Percentiles rank a stretch among this genome's conserved stretches.
These are phyloP conservation scores for Selene dorsalis DNA, from an alignment of 2,797 vertebrate genomes.

Conservation along the genomic window DNA sequence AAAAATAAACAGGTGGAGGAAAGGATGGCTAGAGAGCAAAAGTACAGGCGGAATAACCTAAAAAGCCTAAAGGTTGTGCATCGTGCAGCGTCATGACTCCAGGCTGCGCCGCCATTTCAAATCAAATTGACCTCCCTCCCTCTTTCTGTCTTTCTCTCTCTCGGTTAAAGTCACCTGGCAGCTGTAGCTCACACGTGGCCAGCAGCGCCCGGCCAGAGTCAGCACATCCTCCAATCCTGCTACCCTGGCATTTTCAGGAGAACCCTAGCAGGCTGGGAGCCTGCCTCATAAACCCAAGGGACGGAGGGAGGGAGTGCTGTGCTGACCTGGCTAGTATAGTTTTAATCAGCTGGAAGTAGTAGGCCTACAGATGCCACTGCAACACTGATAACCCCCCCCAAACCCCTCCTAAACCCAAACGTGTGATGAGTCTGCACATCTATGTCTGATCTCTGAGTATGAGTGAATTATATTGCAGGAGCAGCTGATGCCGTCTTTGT, in stretches of 20 bases:
- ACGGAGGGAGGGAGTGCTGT: slow-evolving; percentile 61
- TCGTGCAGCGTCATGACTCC: slow-evolving; percentile 51
- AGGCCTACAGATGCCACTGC: slow-evolving; percentile 68
- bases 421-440: slow-evolving; percentile 39
- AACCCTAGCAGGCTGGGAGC: slow-evolving; percentile 84
- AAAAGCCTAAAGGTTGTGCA: slow-evolving; percentile 25
- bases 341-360: slow-evolving; percentile 80
- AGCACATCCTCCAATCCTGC: slow-evolving; percentile 87
- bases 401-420: slow-evolving; percentile 39
- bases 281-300: slow-evolving; percentile 81
- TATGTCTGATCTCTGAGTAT: slow-evolving; percentile 16
- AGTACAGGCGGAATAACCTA: neutral
- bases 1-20: neutral
- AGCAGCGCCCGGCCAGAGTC: slow-evolving; percentile 81
- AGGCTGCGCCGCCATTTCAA: slow-evolving; percentile 67
- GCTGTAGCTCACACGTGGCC: slow-evolving; percentile 87
- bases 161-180: slow-evolving; percentile 85
- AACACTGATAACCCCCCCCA: slow-evolving; percentile 49
- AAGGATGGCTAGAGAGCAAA: neutral
- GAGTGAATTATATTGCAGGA: slow-evolving; percentile 1
- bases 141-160: slow-evolving; percentile 43
- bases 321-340: slow-evolving; percentile 81
- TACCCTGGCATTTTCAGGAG: slow-evolving; percentile 85
- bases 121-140: slow-evolving; percentile 60
- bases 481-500: slow-evolving; percentile 5